Evolutionary conservation across 2,113 vertebrate species (phyloP), one percentile per base, ranked within the genome.

Genomic region (Phoenicopterus ruber): DNA sequence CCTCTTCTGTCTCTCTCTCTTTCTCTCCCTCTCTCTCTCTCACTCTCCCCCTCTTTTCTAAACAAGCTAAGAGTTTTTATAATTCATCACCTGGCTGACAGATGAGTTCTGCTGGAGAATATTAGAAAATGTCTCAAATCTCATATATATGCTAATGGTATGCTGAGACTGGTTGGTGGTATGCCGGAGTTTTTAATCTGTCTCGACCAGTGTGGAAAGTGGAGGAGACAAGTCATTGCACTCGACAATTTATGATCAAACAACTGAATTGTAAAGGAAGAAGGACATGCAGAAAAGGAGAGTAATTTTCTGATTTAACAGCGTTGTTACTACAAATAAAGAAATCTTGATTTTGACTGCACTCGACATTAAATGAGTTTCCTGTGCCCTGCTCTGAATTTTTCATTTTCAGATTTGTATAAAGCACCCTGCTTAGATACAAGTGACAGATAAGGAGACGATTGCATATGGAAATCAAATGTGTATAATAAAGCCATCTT

Each of bases 141-240:
- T 99, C 99, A 99, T 99, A 99, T 99, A 99, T 99, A 99, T 99
- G 99, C 99, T 99, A 99, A 99, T 99, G 98, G 98, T 99, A 99
- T 99, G 99, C 99, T 98, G 98, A 98, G 98, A 98, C 98, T 94
- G 98, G 98, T 98, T 98, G 98, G 98, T 97, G 98, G 98, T 98
- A 98, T 98, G 98, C 98, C 61, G 96, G 98, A 98, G 98, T 99
- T 99, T 99, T 99, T 99, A 99, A 99, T 99, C 99, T 99, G 99
- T 98, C 99, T 98, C 98, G 98, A 99, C 98, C 99, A 98, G 98
- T 98, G 99, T 99, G 99, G 98, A 98, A 99, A 99, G 99, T 99
- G 98, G 98, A 99, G 98, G 98, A 98, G 99, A 99, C 99, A 99
- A 99, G 98, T 98, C 99, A 98, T 99, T 98, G 98, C 98, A 98